Evolutionary conservation across 2,113 vertebrate genomes (phyloP).

Genomic region (Poeciliopsis prolifica): DNA sequence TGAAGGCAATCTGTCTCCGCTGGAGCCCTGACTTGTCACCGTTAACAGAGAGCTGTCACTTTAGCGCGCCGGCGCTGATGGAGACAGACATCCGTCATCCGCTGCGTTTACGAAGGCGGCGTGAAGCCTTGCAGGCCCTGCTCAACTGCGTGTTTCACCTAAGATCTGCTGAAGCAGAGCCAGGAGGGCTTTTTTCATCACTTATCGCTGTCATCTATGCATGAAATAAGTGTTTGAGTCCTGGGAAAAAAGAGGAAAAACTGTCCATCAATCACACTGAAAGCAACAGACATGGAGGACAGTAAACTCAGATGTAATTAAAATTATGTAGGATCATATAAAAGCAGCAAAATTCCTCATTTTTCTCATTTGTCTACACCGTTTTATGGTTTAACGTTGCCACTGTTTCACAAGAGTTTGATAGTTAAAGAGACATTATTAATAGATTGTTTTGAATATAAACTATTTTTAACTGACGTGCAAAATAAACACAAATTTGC

Average conservation of each 20-base stretch:
- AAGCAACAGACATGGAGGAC: conserved; percentile 30
- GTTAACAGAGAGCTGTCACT: conserved; percentile 73
- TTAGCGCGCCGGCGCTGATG: conserved; percentile 55
- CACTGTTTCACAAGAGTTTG: background rate
- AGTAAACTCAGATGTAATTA: conserved; percentile 31
- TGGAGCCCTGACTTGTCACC: conserved; percentile 68
- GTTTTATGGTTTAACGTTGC: conserved; percentile 12
- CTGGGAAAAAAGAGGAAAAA: conserved; percentile 11
- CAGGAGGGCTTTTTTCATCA: conserved; percentile 46
- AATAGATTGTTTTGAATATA: background rate
- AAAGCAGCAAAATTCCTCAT: conserved; percentile 8
- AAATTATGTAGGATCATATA: conserved; percentile 9
- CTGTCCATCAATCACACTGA: conserved; percentile 57
- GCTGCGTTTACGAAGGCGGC: conserved; percentile 33
- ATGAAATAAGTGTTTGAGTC: conserved; percentile 16
- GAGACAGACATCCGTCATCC: conserved; percentile 71
- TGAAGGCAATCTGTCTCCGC: conserved; percentile 77
- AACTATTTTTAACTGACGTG: background rate
- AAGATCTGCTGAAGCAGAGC: conserved; percentile 47
- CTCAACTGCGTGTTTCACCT: conserved; percentile 51
- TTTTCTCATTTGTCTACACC: conserved; percentile 25
- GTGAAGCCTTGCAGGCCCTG: conserved; percentile 60
- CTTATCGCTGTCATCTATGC: conserved; percentile 38
- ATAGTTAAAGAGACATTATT: background rate
- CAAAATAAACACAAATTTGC: background rate